These are phyloP conservation scores for Delphinapterus leucas DNA, from an alignment of 2,113 vertebrate genomes.

Conservation along the genomic window DNA sequence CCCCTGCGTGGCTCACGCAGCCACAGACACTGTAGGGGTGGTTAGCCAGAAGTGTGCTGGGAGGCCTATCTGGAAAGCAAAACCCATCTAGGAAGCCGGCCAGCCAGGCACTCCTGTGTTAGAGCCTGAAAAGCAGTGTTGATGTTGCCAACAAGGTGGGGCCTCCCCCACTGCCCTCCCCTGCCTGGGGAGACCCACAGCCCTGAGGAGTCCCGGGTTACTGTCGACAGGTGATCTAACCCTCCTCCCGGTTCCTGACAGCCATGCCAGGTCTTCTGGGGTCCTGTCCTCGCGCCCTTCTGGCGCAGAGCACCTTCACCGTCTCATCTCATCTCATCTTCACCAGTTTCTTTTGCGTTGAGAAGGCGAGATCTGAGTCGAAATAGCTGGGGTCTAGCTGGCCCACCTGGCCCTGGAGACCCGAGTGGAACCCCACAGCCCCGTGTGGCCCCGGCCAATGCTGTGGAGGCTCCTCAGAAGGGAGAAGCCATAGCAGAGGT, in stretches of 20 bases:
- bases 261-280: neutral
- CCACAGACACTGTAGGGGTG: neutral
- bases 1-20: accelerated
- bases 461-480: neutral
- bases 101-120: neutral
- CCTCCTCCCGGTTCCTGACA: accelerated
- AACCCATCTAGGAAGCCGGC: neutral
- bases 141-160: neutral
- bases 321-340: neutral
- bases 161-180: neutral
- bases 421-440: neutral
- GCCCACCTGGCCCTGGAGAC: accelerated
- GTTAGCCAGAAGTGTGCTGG: accelerated
- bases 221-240: neutral
- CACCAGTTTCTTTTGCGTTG: neutral
- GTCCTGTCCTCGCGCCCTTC: neutral
- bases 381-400: neutral
- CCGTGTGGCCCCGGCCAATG: accelerated
- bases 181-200: neutral
- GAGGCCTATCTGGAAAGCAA: neutral
- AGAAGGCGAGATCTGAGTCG: neutral
- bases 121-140: neutral
- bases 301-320: neutral
- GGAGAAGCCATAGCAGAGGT: too few relatives aligned
- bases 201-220: neutral